Evolutionary conservation across 1,140 invertebrate species (phyloP).

Genomic region (Zophobas morio): DNA sequence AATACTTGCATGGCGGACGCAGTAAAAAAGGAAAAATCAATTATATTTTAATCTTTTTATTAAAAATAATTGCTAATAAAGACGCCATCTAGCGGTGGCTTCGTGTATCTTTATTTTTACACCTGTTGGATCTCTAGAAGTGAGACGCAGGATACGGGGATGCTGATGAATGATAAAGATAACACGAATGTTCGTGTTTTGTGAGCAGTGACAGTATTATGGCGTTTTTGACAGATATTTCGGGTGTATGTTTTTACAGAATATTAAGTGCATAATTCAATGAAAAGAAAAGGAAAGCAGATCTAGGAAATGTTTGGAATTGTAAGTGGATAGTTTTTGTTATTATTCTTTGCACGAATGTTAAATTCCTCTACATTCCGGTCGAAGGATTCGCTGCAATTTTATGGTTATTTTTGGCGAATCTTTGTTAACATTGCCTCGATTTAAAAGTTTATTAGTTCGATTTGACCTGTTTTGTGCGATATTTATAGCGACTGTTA

Average conservation of each 20-base stretch:
- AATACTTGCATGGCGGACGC: not conserved
- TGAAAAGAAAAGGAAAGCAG: constrained; percentile 41
- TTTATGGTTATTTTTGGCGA: constrained; percentile 44
- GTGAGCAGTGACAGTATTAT: constrained; percentile 31
- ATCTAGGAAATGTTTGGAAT: constrained; percentile 38
- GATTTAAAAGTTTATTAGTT: constrained; percentile 38
- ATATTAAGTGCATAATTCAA: constrained; percentile 35
- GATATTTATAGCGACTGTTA: constrained; percentile 20
- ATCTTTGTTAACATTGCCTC: constrained; percentile 8
- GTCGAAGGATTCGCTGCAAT: not conserved
- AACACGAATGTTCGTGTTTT: constrained; percentile 4
- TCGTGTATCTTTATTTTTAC: constrained; percentile 19
- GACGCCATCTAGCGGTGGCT: constrained; percentile 28
- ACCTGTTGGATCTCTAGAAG: not conserved
- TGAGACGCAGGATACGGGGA: constrained; percentile 1
- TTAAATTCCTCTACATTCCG: constrained; percentile 19
- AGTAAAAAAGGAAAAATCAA: constrained; percentile 39
- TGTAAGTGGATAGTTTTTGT: constrained; percentile 43
- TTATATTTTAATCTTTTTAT: constrained; percentile 25
- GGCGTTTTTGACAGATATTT: constrained; percentile 47
- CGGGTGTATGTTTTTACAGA: constrained; percentile 46
- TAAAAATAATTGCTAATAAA: constrained; percentile 39
- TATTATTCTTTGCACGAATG: constrained; percentile 17
- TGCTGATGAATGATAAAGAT: constrained; percentile 6
- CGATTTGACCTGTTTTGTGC: constrained; percentile 21